Evolutionary conservation across 2,888 invertebrate species (phyloP).

Genomic region (Caenorhabditis sp.): DNA sequence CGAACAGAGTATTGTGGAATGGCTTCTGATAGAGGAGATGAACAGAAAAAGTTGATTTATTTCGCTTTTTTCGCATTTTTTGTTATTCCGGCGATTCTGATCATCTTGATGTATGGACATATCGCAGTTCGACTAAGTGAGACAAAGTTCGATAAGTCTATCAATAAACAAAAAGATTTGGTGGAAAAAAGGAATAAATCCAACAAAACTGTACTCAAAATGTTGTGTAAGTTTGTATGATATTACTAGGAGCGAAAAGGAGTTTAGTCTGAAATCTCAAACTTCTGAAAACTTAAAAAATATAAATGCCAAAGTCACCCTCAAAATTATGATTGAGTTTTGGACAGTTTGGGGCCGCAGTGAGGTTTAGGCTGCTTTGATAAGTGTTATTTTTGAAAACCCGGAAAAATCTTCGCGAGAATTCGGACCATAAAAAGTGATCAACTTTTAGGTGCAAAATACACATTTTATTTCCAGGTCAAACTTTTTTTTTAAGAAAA

Average conservation of each 20-base stretch:
- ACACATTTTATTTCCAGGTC: too few species aligned
- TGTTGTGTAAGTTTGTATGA: constrained; percentile 46
- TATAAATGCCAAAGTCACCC: too few species aligned
- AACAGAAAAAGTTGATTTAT: constrained; percentile 59
- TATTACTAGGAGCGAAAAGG: constrained; percentile 10
- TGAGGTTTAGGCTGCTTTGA: too few species aligned
- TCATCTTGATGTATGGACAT: constrained; percentile 66
- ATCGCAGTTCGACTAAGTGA: constrained; percentile 57
- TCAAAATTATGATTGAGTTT: too few species aligned
- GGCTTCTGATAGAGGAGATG: constrained; percentile 42
- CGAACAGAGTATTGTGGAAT: constrained; percentile 65
- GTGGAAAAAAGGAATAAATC: constrained; percentile 32
- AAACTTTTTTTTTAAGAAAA: too few species aligned
- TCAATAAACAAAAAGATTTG: constrained; percentile 12
- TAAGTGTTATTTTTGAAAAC: too few species aligned
- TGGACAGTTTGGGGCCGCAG: too few species aligned
- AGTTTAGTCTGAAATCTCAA: constrained; percentile 37
- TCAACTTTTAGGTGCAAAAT: too few species aligned
- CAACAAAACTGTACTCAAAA: constrained; percentile 51
- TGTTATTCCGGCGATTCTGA: constrained; percentile 54
- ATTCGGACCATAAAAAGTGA: too few species aligned
- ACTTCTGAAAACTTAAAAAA: too few species aligned
- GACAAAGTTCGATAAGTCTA: constrained; percentile 27
- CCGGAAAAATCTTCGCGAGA: too few species aligned
- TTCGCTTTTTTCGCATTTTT: constrained; percentile 67